phyloP scores from a whole-genome alignment of 2,113 vertebrate genomes.

The Anarhynchus alexandrinus region DNA sequence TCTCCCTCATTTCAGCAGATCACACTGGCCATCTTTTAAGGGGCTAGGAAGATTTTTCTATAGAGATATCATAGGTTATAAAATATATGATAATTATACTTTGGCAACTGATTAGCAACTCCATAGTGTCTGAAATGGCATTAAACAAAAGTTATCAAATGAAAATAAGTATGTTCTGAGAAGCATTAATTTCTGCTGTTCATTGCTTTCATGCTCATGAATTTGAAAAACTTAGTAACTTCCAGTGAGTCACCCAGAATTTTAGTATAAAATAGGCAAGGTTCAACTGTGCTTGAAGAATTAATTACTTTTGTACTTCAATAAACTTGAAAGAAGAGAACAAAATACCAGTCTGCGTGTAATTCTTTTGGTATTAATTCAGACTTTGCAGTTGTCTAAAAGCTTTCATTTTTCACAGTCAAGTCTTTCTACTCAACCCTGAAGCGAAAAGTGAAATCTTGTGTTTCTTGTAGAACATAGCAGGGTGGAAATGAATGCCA shows the following conservation, averaged over 20 bases:
- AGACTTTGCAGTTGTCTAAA: neutral
- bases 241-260: conserved; percentile 2
- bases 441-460: conserved; percentile 7
- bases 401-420: conserved; percentile 35
- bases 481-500: neutral
- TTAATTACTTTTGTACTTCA: conserved; percentile 31
- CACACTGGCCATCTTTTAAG: neutral
- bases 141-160: neutral
- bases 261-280: neutral
- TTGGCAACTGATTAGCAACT: neutral
- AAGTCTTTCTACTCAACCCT: neutral
- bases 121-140: neutral
- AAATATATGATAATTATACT: neutral
- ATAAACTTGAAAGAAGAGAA: conserved; percentile 38
- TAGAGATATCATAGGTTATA: neutral
- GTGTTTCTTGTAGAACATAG: neutral
- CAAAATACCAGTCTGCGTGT: neutral
- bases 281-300: conserved; percentile 25
- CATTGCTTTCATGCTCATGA: neutral
- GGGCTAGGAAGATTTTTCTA: neutral
- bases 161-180: neutral
- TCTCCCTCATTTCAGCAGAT: neutral
- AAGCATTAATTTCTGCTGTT: neutral
- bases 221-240: conserved; percentile 21
- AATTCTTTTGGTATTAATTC: conserved; percentile 17